phyloP scores from a whole-genome alignment of 2,113 vertebrate genomes.

The rat (Rattus norvegicus) region GRCr8 NC_086027.1:55730501-55731000 shows the following conservation, averaged over 20 bases:
- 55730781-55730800: not conserved
- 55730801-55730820: not conserved
- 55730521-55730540: not conserved
- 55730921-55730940: not conserved
- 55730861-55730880: not conserved
- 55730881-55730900: not conserved
- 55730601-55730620: not conserved
- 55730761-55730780: not conserved
- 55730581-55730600: too few species aligned
- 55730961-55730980: not conserved
- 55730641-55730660: not conserved
- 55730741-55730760: not conserved
- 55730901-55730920: not conserved
- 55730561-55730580: not conserved
- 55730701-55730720: not conserved
- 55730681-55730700: not conserved
- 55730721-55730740: not conserved
- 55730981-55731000: not conserved
- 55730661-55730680: not conserved
- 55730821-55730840: not conserved
- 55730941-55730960: not conserved
- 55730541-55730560: not conserved
- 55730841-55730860: not conserved
- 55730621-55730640: not conserved
- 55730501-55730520: not conserved